Conservation (phyloP, 2,888 invertebrate genomes). For the Eupithecia exiguata region DNA sequence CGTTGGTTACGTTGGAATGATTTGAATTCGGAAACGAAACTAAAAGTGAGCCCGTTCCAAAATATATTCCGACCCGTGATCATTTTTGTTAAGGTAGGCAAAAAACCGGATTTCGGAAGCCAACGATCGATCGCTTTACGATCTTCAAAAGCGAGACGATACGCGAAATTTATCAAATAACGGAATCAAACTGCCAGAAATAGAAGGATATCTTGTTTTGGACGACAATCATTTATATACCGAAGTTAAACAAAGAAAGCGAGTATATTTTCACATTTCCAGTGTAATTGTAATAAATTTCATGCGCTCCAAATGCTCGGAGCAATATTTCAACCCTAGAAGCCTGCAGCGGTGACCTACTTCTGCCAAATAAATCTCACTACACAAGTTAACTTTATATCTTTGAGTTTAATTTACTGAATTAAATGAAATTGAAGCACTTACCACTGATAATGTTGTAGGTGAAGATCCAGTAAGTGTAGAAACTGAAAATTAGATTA, state of each 20-base stretch:
- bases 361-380: constrained; percentile 65
- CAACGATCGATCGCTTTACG: constrained; percentile 40
- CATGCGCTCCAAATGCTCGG: constrained; percentile 58
- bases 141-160: constrained; percentile 36
- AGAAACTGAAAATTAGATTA: constrained; percentile 24
- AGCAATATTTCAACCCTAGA: constrained; percentile 59
- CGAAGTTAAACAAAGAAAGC: constrained; percentile 50
- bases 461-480: constrained; percentile 18
- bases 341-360: constrained; percentile 63
- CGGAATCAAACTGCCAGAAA: constrained; percentile 14
- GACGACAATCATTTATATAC: constrained; percentile 20
- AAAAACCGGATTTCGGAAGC: constrained; percentile 41
- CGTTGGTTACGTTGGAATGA: constrained; percentile 29
- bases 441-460: constrained; percentile 8
- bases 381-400: constrained; percentile 53
- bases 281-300: constrained; percentile 65
- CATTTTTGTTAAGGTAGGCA: constrained; percentile 44
- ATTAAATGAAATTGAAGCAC: constrained; percentile 20
- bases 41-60: constrained; percentile 45
- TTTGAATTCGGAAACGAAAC: constrained; percentile 39
- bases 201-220: background rate
- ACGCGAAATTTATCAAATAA: constrained; percentile 43
- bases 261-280: constrained; percentile 54
- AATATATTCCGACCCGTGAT: constrained; percentile 32
- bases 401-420: constrained; percentile 42